These are phyloP conservation scores for Tanypteryx hageni DNA, from an alignment of 2,888 invertebrate species.

Conservation along the genomic window DNA sequence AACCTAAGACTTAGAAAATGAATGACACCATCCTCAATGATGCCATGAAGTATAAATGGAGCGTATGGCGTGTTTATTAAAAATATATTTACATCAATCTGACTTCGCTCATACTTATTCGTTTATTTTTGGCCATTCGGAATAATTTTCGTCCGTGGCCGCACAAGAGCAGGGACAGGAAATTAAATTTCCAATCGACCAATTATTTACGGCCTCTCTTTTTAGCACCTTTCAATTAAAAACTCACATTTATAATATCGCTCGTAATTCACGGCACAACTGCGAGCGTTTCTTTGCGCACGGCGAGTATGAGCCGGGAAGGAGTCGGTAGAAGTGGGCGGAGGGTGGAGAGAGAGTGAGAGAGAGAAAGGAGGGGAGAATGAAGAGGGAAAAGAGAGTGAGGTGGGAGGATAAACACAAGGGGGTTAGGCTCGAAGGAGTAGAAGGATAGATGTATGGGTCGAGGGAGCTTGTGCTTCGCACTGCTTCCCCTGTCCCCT, in stretches of 20 bases:
- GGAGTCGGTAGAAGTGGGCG: too few species aligned
- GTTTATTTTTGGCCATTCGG: not conserved
- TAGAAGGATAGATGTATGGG: not conserved
- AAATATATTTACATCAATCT: too few species aligned
- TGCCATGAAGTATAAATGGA: too few species aligned
- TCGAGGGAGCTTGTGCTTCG: not conserved
- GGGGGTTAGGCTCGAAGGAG: too few species aligned
- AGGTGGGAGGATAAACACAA: not conserved
- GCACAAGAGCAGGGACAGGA: not conserved
- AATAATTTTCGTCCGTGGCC: not conserved
- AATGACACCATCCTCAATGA: too few species aligned
- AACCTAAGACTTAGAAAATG: too few species aligned
- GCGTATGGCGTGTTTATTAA: too few species aligned
- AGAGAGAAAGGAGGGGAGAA: not conserved
- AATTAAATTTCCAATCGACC: not conserved
- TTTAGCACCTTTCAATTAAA: constrained; percentile 25
- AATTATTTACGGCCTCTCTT: not conserved
- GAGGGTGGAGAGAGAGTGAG: too few species aligned
- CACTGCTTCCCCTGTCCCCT: not conserved
- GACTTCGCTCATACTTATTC: too few species aligned
- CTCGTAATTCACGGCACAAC: not conserved
- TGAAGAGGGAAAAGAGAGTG: not conserved
- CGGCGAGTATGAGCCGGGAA: not conserved
- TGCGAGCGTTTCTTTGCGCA: not conserved
- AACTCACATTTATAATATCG: not conserved